Evolutionary conservation across 2,888 invertebrate genomes (phyloP).

Genomic region (Candidula unifasciata): DNA sequence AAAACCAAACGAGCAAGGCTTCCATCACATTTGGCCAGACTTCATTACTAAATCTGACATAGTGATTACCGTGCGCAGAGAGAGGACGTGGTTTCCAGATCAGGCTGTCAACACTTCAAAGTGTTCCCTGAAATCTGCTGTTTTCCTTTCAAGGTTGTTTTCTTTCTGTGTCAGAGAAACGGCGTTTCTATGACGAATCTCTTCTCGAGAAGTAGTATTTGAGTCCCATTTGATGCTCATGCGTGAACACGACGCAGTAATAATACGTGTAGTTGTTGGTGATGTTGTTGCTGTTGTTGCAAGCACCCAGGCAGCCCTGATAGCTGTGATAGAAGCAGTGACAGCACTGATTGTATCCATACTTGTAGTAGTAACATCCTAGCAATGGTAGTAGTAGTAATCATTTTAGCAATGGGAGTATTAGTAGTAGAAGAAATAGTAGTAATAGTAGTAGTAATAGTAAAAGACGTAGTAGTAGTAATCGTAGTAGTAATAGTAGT

Average conservation of each 20-base stretch:
- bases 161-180: neutral
- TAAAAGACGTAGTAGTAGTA: neutral
- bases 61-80: neutral
- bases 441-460: no score
- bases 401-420: no score
- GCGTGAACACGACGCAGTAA: no score
- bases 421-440: no score
- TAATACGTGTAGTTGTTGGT: neutral
- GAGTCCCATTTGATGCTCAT: no score
- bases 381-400: no score
- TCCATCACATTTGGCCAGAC: neutral
- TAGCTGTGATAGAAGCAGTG: no score
- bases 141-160: neutral
- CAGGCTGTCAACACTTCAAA: neutral
- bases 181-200: neutral
- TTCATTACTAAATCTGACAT: slow-evolving; percentile 11
- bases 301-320: neutral
- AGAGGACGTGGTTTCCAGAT: neutral
- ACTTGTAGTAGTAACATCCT: no score
- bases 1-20: neutral
- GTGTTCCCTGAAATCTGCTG: neutral
- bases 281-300: neutral
- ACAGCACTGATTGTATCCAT: no score
- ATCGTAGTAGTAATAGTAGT: neutral
- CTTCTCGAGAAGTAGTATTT: no score